These are phyloP conservation scores for Orthonevra nobilis DNA, from an alignment of 2,888 invertebrate species.

Conservation along the genomic window DNA sequence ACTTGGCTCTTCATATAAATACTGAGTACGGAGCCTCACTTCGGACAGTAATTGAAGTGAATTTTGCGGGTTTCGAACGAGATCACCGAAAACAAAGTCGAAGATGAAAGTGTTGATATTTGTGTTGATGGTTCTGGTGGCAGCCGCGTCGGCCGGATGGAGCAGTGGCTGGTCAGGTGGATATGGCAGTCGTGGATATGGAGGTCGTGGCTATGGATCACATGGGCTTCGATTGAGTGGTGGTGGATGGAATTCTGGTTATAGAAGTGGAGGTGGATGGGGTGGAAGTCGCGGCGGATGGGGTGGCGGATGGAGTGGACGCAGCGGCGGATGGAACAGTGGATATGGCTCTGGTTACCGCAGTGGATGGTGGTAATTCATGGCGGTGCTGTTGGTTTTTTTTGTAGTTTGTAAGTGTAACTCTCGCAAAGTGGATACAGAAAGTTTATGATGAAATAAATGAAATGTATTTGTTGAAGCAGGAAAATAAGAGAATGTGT, in stretches of 20 bases:
- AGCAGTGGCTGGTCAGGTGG: slow-evolving; percentile 55
- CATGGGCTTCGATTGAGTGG: too few relatives aligned
- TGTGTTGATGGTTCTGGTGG: slow-evolving; percentile 73
- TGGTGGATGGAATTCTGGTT: slow-evolving; percentile 32
- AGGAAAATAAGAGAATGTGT: too few relatives aligned
- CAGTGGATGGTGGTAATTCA: slow-evolving; percentile 67
- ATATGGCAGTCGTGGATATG: slow-evolving; percentile 40
- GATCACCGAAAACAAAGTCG: not conserved
- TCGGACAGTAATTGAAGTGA: slow-evolving; percentile 44
- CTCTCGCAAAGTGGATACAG: not conserved
- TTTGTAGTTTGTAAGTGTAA: slow-evolving; percentile 19
- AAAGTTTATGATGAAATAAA: slow-evolving; percentile 18
- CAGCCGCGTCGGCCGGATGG: slow-evolving; percentile 72
- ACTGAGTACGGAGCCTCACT: slow-evolving; percentile 20
- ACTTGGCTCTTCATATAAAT: slow-evolving; percentile 58
- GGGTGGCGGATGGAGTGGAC: slow-evolving; percentile 50
- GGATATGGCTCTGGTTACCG: slow-evolving; percentile 63
- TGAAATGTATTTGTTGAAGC: slow-evolving; percentile 2
- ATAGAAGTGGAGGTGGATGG: slow-evolving; percentile 56
- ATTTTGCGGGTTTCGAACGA: slow-evolving; percentile 6
- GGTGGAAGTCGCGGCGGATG: not conserved
- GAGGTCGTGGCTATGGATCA: slow-evolving; percentile 59
- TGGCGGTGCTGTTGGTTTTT: not conserved
- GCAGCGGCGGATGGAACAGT: slow-evolving; percentile 69
- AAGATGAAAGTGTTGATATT: slow-evolving; percentile 75